Conservation (phyloP, 2,113 vertebrate genomes). For the Etheostoma spectabile region DNA sequence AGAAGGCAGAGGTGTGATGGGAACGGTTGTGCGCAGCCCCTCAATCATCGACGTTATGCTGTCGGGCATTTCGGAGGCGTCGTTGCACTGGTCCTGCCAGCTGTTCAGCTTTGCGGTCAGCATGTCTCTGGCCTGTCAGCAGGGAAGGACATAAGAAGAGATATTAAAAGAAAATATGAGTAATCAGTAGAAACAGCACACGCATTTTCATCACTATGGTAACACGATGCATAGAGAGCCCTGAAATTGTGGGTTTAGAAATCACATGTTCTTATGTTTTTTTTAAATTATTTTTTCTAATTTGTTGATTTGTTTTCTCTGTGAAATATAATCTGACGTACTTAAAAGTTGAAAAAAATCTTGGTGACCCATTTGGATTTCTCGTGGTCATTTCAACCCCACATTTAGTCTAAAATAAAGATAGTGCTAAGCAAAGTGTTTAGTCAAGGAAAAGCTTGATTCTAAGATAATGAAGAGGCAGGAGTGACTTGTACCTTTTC, state of each 20-base stretch:
- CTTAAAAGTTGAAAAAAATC: background rate
- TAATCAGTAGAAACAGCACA: constrained; percentile 10
- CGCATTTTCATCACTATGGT: constrained; percentile 40
- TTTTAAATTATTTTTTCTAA: background rate
- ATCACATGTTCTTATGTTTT: background rate
- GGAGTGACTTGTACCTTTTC: constrained; percentile 84
- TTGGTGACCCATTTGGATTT: background rate
- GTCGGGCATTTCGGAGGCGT: constrained; percentile 91
- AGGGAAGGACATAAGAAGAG: background rate
- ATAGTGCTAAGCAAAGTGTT: background rate
- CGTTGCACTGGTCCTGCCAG: constrained; percentile 94
- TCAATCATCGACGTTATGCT: constrained; percentile 91
- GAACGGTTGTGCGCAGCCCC: constrained; percentile 84
- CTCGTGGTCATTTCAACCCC: background rate
- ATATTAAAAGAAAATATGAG: constrained; percentile 46
- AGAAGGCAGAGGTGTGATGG: constrained; percentile 91
- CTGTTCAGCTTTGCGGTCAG: constrained; percentile 87
- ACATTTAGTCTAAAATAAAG: background rate
- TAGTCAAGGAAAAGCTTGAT: background rate
- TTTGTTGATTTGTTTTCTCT: background rate
- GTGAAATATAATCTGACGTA: background rate
- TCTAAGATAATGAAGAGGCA: background rate
- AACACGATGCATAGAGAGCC: constrained; percentile 12
- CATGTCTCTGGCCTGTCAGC: constrained; percentile 73
- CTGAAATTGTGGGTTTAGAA: constrained; percentile 24